Base-by-base conservation (phyloP, 2,113 vertebrate genomes). In the Malurus elegans region DNA sequence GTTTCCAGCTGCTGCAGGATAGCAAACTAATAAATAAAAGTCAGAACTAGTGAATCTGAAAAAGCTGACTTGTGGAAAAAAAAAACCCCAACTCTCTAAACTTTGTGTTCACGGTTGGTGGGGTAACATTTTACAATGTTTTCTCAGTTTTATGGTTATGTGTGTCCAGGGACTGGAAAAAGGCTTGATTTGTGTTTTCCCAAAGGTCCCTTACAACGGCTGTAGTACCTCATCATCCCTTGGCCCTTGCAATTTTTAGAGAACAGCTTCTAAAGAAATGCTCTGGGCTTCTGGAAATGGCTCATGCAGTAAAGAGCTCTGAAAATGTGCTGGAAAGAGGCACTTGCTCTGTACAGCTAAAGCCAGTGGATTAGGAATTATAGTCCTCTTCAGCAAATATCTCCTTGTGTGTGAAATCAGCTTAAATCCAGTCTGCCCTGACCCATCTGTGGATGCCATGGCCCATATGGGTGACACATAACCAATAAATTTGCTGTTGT, bases 111-210 rank as follows among this genome's bases (percentile, higher is more conserved):
- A 1, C 0, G 5, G 57, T 67, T 64, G 79, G 42, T 0, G 0
- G 44, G 50, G 47, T 62, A 58, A 66, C 0, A 4, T 64, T 90
- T 91, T 61, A 73, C 31, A 51, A 4, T 16, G 34, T 83, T 92
- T 90, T 88, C 44, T 78, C 14, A 6, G 15, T 56, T 93, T 86
- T 64, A 45, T 45, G 47, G 44, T 48, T 92, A 29, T 47, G n/a
- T n/a, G 21, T 50, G 14, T 65, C 69, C 79, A 65, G 64, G 66
- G 56, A 56, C 7, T 60, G 86, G 74, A 71, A 61, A 61, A 80
- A 64, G 28, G 28, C n/a, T 83, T 88, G 56, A 94, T 90, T 88
- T 90, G 61, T 70, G 42, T 88, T 94, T 70, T 78, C 61, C 64
- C 74, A 88, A 61, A 71, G 48, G 44, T 64, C 29, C n/a, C 18